Evolutionary conservation across 2,797 vertebrate species (phyloP), one percentile per base, ranked within the genome.

Genomic region (Darevskia nairensis): DNA sequence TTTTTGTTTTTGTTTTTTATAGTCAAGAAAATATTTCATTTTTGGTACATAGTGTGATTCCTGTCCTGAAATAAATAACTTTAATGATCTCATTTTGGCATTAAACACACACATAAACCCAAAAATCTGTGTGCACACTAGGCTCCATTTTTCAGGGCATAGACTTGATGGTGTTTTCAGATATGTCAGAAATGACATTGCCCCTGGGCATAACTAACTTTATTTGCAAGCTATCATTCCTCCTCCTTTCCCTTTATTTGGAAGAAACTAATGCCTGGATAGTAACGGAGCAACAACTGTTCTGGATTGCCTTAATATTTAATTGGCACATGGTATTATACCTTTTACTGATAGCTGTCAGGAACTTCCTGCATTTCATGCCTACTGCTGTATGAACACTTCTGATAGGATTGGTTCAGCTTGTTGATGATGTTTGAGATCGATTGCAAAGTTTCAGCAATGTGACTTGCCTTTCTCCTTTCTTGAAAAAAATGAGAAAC

Each of bases 291-390:
- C 85, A 88, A 44, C 87, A 50, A 27, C 76, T 61, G 90, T 93
- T 82, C 74, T 83, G 55, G 82, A 89, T 88, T 92, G 85, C 44
- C 78, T 88, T 91, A 82, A 86, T 87, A 88, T 86, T 92, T 93
- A 94, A 93, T 90, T 76, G 59, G 74, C 41, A 32, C 44, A 35
- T 81, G 41, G 39, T 79, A 59, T 55, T 80, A 59, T 79, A 85
- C 79, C 86, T 88, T 92, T 82, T 85, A 90, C n/a, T 23, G 76
- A 88, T 91, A 89, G 59, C 76, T 89, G 32, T 59, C 9, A 69
- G 10, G 71, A 81, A 74, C 76, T 82, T 90, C 59, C 79, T 27
- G 6, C 8, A 44, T 75, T 89, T 88, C 71, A 91, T 77, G 85
- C 84, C 1, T 0, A 64, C 69, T 92, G 32, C 91, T 88, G 55